Evolutionary conservation across 2,888 invertebrate species (phyloP), one percentile per base, ranked within the genome.

Genomic region (Drosophila nigritarsus): DNA sequence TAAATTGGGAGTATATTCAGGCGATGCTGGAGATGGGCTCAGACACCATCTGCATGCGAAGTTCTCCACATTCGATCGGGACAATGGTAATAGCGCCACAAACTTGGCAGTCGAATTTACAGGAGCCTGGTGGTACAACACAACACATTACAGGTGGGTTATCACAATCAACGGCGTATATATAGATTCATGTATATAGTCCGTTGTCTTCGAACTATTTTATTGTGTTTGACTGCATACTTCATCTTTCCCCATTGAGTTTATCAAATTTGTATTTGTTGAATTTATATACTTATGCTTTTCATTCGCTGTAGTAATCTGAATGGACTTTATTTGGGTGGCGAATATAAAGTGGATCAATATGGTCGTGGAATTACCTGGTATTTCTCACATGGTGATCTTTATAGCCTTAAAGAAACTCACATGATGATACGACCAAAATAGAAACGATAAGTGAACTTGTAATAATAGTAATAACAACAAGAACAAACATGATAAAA

Each of bases 111-210:
- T 93, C 36, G 94, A 95, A 58, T 96, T 95, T 78, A 94, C 94
- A 1, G 96, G 96, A 1, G 96, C 95, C 3, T 96, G 96, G 96
- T 96, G 96, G 96, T 96, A 96, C 88, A 95, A 94, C 2, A 4
- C 1, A 45, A 24, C 45, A 8, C 24, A 45, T 24, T 45, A 0
- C 45, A 45, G 45, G 45, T 45, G 4, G 15, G 20, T 24, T 45
- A 4, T 45, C 24, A 1, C 15, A 45, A 24, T 15, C 3, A 15
- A 3, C 20, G 3, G 7, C 13, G 13, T 13, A 13, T 20, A 13
- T 20, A 45, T 20, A 13, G 3, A 7, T 45, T 13, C 20, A 45
- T 20, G 7, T 29, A 13, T 20, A 42, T 42, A 7, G 42, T 13
- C 7, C 13, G 95, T 48, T 96, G 96, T 78, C 95, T 18, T 45